Evolutionary conservation across 2,113 vertebrate species (phyloP).

Genomic region (Rhodinocichla rosea): DNA sequence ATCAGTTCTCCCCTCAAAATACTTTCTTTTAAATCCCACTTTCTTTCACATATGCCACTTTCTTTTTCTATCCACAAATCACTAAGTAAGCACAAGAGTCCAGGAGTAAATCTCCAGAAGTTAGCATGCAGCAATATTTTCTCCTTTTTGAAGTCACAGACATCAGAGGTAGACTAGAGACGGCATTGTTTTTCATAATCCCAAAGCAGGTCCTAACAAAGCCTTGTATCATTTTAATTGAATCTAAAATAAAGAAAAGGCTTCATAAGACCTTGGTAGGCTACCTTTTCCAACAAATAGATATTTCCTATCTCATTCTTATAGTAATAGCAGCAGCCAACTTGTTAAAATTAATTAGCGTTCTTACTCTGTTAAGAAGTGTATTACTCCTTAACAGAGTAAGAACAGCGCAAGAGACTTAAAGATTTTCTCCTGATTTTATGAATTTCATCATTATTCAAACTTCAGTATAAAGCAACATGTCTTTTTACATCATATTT

Average conservation of each 20-base stretch:
- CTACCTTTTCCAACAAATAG: background rate
- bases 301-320: background rate
- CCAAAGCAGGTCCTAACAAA: background rate
- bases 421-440: background rate
- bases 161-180: background rate
- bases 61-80: background rate
- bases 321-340: background rate
- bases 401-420: background rate
- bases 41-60: background rate
- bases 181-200: background rate
- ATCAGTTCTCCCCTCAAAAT: background rate
- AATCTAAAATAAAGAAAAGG: background rate
- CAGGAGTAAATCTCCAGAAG: background rate
- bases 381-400: background rate
- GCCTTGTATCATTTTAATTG: background rate
- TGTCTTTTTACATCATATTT: background rate
- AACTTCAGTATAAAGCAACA: background rate
- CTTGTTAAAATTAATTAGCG: background rate
- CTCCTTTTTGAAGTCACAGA: background rate
- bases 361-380: background rate
- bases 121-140: background rate
- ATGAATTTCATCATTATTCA: background rate
- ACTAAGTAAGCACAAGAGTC: background rate
- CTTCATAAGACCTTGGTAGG: background rate
- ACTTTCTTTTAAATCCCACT: background rate